Base-by-base conservation (phyloP, 2,797 vertebrate genomes). In the Sebastes ruberrimus region DNA sequence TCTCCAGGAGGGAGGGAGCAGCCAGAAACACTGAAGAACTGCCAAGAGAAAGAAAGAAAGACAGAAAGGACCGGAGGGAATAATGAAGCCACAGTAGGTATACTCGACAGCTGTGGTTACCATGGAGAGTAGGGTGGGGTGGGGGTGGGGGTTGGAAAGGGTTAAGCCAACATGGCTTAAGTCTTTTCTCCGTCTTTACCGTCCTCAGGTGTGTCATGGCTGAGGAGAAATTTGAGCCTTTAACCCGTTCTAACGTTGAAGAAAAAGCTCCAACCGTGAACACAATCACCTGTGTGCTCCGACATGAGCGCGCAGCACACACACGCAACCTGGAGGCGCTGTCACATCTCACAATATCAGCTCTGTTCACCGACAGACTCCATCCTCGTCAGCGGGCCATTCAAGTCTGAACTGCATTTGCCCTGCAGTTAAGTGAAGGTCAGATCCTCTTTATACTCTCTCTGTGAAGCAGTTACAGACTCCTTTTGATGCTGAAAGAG, bases 381-480 rank as follows among this genome's bases (percentile, higher is more conserved):
- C 2, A 38, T 91, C 38, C 76, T 83, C 56, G 7, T 88, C 89
- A 91, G 84, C 20, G 1, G 56, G 11, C 28, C 79, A 10, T 64
- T 87, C 71, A 6, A 74, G 78, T 55, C 78, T 55, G 38, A 89
- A 82, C 80, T 76, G 76, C 76, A 81, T 85, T 71, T 75, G 78
- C 72, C 85, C 88, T 66, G 63, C 59, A 80, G 86, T 71, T 62
- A 84, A 80, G 71, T 79, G 75, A 87, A 87, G 89, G 88, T 88
- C 85, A 78, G 25, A 52, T 55, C 70, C 72, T 71, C 73, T 65
- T 66, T 72, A 32, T 70, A 9, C 60, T 70, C 53, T 10, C 30
- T 55, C 64, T n/a, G 25, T 74, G 52, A 63, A 63, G 55, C 57
- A 27, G 20, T 59, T 61, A 73, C 28, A 8, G 63, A 76, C 77